Conservation (phyloP, 2,113 vertebrate species). For the Phyllostomus hastatus region DNA sequence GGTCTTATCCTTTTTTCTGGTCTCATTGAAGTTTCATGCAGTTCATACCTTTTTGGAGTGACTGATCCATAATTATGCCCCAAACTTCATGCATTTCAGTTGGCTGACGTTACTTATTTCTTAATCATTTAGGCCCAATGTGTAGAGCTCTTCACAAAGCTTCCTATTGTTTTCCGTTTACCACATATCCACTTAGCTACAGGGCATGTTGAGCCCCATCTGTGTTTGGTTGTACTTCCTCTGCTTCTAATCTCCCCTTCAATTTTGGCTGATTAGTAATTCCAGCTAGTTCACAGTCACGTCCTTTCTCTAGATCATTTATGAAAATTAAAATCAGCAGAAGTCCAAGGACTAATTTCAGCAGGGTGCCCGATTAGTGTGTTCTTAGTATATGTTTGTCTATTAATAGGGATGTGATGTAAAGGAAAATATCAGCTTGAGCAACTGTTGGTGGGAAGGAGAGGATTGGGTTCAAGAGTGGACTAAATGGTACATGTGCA, state of each 20-base stretch:
- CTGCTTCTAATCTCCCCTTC: background rate
- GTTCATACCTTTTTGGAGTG: background rate
- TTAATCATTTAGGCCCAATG: background rate
- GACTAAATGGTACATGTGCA: background rate
- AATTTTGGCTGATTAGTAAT: slow-evolving; percentile 50
- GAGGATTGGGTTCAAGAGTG: background rate
- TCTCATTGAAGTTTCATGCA: slow-evolving; percentile 26
- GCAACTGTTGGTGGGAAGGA: background rate
- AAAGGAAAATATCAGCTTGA: slow-evolving; percentile 16
- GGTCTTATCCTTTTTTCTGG: background rate
- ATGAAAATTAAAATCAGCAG: slow-evolving; percentile 54
- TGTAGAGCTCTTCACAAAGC: background rate
- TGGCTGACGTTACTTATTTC: background rate
- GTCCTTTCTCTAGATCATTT: slow-evolving; percentile 38
- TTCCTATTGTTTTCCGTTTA: background rate
- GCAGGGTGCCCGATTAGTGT: background rate
- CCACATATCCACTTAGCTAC: background rate
- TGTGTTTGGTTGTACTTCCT: background rate
- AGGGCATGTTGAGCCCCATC: background rate
- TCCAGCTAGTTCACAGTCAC: slow-evolving; percentile 15
- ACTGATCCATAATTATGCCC: slow-evolving; percentile 27
- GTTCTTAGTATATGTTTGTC: background rate
- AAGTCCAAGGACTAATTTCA: slow-evolving; percentile 43
- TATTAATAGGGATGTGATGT: background rate
- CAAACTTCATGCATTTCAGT: background rate